phyloP scores from a whole-genome alignment of 2,797 vertebrate species.

The Xenopus petersii region DNA sequence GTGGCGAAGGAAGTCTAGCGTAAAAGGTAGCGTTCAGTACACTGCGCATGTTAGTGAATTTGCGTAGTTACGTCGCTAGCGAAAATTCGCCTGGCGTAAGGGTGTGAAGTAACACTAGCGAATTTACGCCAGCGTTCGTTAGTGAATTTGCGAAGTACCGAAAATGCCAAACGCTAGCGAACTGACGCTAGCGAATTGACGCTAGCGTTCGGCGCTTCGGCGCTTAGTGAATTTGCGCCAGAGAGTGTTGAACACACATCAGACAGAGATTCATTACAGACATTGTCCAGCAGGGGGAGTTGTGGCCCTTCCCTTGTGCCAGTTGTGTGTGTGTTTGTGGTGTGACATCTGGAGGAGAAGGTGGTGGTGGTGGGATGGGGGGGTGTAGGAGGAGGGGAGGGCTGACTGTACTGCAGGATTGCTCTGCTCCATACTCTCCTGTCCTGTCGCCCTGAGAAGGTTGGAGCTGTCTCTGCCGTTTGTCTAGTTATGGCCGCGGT shows the following conservation, averaged over 20 bases:
- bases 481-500: slow-evolving; percentile 24
- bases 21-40: too few relatives aligned
- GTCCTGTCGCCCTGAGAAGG: slow-evolving; percentile 19
- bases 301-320: slow-evolving; percentile 13
- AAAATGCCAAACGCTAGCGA: too few relatives aligned
- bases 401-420: slow-evolving; percentile 17
- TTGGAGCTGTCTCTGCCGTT: neutral
- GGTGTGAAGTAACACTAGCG: too few relatives aligned
- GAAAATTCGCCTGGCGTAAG: too few relatives aligned
- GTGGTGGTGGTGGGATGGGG: slow-evolving; percentile 41
- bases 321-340: slow-evolving; percentile 33
- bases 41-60: too few relatives aligned
- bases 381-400: slow-evolving; percentile 20
- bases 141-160: too few relatives aligned
- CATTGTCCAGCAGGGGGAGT: slow-evolving; percentile 34
- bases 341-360: slow-evolving; percentile 47
- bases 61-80: too few relatives aligned
- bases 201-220: too few relatives aligned
- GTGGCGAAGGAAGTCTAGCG: too few relatives aligned
- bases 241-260: neutral
- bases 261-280: neutral
- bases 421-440: slow-evolving; percentile 16
- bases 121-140: too few relatives aligned
- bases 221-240: too few relatives aligned
- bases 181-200: too few relatives aligned